These are phyloP conservation scores for Megastigmus dorsalis DNA, from an alignment of 2,888 invertebrate genomes.

Conservation along the genomic window DNA sequence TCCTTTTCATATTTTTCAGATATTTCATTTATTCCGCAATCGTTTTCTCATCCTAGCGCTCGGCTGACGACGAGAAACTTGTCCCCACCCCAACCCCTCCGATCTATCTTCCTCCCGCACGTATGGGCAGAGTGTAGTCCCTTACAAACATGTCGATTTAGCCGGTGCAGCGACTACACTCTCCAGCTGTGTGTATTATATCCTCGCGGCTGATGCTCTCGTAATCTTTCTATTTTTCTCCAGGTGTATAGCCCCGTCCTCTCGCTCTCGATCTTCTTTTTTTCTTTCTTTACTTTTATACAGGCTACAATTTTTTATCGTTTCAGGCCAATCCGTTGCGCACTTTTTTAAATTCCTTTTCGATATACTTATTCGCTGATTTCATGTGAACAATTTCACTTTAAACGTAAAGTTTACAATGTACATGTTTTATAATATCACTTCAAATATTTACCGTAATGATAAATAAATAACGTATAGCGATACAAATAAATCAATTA, in stretches of 20 bases:
- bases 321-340: not conserved
- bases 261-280: not conserved
- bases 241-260: not conserved
- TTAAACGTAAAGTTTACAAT: too few relatives aligned
- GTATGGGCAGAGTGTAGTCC: not conserved
- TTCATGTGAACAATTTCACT: too few relatives aligned
- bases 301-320: conserved; percentile 34
- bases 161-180: not conserved
- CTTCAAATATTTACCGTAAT: too few relatives aligned
- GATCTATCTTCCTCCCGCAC: not conserved
- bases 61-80: not conserved
- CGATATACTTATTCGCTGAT: too few relatives aligned
- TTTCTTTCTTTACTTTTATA: too few relatives aligned
- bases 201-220: conserved; percentile 14
- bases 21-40: conserved; percentile 38
- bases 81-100: not conserved
- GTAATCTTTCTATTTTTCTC: conserved; percentile 40
- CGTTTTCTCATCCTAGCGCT: conserved; percentile 23
- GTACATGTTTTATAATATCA: too few relatives aligned
- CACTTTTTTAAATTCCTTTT: too few relatives aligned
- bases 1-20: conserved; percentile 34
- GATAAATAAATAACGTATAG: too few relatives aligned
- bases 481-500: too few relatives aligned
- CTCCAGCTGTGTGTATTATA: conserved; percentile 15
- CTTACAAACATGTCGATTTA: conserved; percentile 34